Conservation (phyloP, 2,888 invertebrate species). For the Apotomis betuletana region DNA sequence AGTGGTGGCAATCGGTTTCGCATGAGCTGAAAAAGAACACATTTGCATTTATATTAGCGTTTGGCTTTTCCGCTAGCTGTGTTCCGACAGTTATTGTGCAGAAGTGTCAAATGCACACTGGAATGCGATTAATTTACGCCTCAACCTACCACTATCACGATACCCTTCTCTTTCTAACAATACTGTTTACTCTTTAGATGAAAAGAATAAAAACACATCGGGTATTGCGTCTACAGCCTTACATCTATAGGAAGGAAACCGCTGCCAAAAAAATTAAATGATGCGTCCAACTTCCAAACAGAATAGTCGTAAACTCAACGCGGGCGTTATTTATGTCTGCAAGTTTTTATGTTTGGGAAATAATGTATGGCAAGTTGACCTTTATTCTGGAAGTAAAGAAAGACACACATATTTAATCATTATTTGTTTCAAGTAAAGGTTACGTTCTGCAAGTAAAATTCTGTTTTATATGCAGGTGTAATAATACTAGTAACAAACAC, state of each 20-base stretch:
- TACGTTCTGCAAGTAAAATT: too few species aligned
- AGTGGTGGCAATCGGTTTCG: slow-evolving; percentile 4
- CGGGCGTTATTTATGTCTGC: slow-evolving; percentile 31
- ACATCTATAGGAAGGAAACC: slow-evolving; percentile 25
- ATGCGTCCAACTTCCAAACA: slow-evolving; percentile 46
- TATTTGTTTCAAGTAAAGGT: too few species aligned
- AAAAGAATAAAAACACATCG: slow-evolving; percentile 13
- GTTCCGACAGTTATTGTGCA: slow-evolving; percentile 51
- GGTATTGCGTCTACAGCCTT: slow-evolving; percentile 16
- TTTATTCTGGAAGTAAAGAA: not conserved
- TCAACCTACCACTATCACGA: slow-evolving; percentile 19
- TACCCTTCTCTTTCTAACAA: slow-evolving; percentile 12
- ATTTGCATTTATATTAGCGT: slow-evolving; percentile 39
- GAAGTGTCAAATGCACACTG: slow-evolving; percentile 59
- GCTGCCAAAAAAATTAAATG: slow-evolving; percentile 63
- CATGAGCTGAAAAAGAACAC: slow-evolving; percentile 1
- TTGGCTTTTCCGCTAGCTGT: slow-evolving; percentile 26
- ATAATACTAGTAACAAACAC: too few species aligned
- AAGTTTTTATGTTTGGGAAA: slow-evolving; percentile 31
- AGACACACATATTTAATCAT: too few species aligned
- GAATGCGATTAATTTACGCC: slow-evolving; percentile 55
- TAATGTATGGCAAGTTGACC: slow-evolving; percentile 7
- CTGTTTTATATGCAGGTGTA: not conserved
- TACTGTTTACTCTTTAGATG: not conserved
- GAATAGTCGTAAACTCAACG: slow-evolving; percentile 50